Conservation (phyloP, 2,888 invertebrate species). For the Lasioglossum villosulum region DNA sequence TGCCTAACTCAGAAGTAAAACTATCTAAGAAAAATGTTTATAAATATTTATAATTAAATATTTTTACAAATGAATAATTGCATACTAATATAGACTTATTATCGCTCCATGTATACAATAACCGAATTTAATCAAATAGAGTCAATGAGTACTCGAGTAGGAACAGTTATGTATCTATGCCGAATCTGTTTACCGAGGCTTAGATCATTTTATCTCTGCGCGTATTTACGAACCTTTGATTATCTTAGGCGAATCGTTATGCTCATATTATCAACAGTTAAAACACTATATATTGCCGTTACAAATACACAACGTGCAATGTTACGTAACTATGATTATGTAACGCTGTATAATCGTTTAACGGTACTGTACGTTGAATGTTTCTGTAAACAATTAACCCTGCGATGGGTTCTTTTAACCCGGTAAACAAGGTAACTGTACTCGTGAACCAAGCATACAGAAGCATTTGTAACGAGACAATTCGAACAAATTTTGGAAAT, state of each 20-base stretch:
- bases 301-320: not conserved
- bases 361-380: not conserved
- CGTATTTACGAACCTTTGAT: not conserved
- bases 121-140: not conserved
- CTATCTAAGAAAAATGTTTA: too few relatives aligned
- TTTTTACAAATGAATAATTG: not conserved
- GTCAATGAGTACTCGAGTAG: not conserved
- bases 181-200: not conserved
- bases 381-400: slow-evolving; percentile 6
- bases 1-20: too few relatives aligned
- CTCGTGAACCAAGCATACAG: not conserved
- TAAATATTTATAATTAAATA: too few relatives aligned
- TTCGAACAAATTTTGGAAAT: too few relatives aligned
- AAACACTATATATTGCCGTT: not conserved
- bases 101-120: not conserved
- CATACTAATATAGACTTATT: not conserved
- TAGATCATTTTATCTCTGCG: not conserved
- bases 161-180: not conserved
- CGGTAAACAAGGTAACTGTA: not conserved
- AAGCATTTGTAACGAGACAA: too few relatives aligned
- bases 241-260: not conserved
- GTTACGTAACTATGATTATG: not conserved
- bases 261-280: not conserved
- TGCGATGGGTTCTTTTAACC: not conserved
- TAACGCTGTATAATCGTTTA: not conserved